These are phyloP conservation scores for Psephotus haematonotus DNA, from an alignment of 2,113 vertebrate species.

Conservation along the genomic window DNA sequence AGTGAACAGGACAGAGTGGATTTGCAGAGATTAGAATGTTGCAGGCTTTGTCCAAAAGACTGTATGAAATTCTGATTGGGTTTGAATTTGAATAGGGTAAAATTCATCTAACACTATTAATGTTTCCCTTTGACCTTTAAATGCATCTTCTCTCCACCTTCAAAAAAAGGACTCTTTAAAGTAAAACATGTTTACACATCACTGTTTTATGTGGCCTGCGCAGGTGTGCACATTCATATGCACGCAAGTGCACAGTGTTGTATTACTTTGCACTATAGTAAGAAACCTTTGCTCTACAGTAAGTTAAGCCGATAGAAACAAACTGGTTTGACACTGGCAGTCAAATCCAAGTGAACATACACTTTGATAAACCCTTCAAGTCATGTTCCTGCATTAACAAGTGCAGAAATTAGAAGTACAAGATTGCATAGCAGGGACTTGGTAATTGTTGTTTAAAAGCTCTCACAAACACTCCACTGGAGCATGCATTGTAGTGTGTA, in stretches of 20 bases:
- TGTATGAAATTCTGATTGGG: constrained; percentile 66
- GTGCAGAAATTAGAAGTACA: neutral
- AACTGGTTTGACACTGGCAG: neutral
- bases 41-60: constrained; percentile 72
- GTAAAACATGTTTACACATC: neutral
- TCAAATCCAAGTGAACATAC: neutral
- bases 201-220: neutral
- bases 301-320: neutral
- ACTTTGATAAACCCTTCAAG: neutral
- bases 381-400: neutral
- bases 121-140: constrained; percentile 55
- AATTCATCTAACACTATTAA: constrained; percentile 48
- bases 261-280: neutral
- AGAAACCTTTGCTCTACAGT: neutral
- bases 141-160: neutral
- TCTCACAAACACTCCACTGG: neutral
- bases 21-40: constrained; percentile 76
- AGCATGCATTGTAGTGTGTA: accelerated
- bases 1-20: constrained; percentile 68
- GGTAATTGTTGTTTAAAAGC: neutral
- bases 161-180: neutral
- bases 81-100: constrained; percentile 72
- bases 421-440: neutral
- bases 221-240: neutral
- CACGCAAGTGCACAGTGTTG: accelerated